A percentile compares a stretch with the other conserved stretches of the same genome.
These are phyloP conservation scores for Oncorhynchus gorbuscha DNA, from an alignment of 2,113 vertebrate species.

Conservation along the genomic window DNA sequence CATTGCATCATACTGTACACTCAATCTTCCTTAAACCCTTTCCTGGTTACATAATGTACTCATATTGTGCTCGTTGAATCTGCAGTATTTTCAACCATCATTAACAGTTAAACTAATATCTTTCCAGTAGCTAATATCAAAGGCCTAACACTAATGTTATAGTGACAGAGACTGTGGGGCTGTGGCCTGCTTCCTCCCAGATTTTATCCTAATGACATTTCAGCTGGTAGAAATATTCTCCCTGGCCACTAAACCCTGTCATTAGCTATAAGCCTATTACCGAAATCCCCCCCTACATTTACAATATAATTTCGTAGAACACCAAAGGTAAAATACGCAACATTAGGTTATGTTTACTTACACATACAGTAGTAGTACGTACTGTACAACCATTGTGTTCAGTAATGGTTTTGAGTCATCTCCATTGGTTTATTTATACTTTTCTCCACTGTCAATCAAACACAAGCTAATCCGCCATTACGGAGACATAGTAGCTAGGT, in stretches of 20 bases:
- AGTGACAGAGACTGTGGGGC: neutral
- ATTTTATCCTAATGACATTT: constrained; percentile 5
- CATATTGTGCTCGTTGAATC: no score
- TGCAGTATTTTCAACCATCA: no score
- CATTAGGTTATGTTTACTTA: no score
- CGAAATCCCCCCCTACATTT: no score
- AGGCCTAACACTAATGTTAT: neutral
- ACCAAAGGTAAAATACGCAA: no score
- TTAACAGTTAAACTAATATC: neutral
- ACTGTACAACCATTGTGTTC: no score
- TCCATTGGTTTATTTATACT: neutral
- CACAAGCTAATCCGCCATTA: neutral
- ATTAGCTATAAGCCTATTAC: constrained; percentile 6
- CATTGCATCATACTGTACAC: no score
- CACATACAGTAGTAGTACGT: no score
- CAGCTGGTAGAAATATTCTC: neutral
- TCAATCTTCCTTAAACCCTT: no score
- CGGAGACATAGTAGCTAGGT: neutral
- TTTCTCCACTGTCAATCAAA: neutral
- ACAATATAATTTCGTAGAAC: no score
- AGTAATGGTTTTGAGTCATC: neutral
- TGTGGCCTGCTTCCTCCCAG: neutral
- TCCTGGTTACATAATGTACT: no score
- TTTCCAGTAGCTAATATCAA: neutral
- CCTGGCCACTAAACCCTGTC: neutral